Base-by-base conservation (phyloP, 30 jellyfish, hydroid and myxozoan species). In the Aurelia aurita region DNA sequence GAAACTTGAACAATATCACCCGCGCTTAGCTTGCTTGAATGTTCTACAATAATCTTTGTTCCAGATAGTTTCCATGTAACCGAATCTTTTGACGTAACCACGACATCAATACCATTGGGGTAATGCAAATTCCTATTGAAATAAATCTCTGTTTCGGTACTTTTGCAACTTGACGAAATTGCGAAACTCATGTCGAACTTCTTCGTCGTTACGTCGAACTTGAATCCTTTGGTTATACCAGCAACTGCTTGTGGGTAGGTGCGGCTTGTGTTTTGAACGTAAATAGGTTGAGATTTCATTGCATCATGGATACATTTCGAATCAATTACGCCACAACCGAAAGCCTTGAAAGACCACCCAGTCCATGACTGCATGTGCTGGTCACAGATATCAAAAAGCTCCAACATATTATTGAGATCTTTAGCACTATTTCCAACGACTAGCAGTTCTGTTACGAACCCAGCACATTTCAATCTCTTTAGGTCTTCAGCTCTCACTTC, bases 241-340 rank as follows among this genome's bases (percentile, higher is more conserved):
- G 99, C 97, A 44, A 94, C 97, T 32, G 97, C 99, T 46, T 94
- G 99, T n/a, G 99, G 99, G 72, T 94, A 94, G 5, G 99, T 84
- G 59, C 99, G 90, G 67, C 96, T 80, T 16, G 97, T 94, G 65
- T 94, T 89, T 61, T 89, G 96, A 13, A 94, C 89, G 26, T 66
- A 68, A 28, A 94, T 89, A 31, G 85, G 95, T 47, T 73, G 80
- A 6, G 69, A 76, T 31, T 59, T 75, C 25, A 93, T 83, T 43
- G 74, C 87, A 7, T 45, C 45, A 49, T 62, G 84, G 29, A 65
- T n/a, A 60, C 97, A 94, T 51, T 72, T 90, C 39, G 69, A 35
- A 29, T 83, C 84, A 35, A 31, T 23, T 45, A 62, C 79, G 29
- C 60, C 27, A 80, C 99, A 94, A 8, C 97, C 95, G 65, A 89